Evolutionary conservation across 1,140 invertebrate species (phyloP).

Genomic region (Sinonovacula constricta): DNA sequence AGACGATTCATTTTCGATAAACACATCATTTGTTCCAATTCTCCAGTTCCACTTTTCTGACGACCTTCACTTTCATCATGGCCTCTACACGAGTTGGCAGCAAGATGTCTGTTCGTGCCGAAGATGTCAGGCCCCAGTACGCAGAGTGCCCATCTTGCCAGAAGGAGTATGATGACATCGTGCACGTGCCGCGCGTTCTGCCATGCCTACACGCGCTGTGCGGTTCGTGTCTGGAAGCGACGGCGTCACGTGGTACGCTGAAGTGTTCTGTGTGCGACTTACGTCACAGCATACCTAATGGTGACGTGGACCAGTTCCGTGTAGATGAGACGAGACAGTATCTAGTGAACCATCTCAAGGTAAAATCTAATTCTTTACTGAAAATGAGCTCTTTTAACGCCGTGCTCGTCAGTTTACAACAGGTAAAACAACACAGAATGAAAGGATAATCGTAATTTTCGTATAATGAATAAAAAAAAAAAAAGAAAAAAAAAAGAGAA

Average conservation of each 20-base stretch:
- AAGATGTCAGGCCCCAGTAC: conserved; percentile 36
- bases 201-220: conserved; percentile 46
- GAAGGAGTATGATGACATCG: conserved; percentile 38
- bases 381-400: no score
- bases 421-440: no score
- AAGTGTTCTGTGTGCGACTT: conserved; percentile 46
- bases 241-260: conserved; percentile 35
- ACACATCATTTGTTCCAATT: no score
- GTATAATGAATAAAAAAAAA: no score
- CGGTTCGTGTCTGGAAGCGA: conserved; percentile 41
- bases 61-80: no score
- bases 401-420: no score
- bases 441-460: no score
- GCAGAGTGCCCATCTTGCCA: conserved; percentile 35
- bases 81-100: no score
- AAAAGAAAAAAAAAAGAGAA: no score
- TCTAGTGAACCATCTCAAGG: conserved; percentile 28
- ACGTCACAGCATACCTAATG: conserved; percentile 45
- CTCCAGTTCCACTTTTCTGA: no score
- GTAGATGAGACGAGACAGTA: conserved; percentile 40
- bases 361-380: no score
- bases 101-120: conserved; percentile 10
- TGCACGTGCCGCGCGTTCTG: conserved; percentile 29
- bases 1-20: no score
- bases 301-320: conserved; percentile 38